Conservation (phyloP, 2,888 invertebrate species). For the Teleiodes luculella region DNA sequence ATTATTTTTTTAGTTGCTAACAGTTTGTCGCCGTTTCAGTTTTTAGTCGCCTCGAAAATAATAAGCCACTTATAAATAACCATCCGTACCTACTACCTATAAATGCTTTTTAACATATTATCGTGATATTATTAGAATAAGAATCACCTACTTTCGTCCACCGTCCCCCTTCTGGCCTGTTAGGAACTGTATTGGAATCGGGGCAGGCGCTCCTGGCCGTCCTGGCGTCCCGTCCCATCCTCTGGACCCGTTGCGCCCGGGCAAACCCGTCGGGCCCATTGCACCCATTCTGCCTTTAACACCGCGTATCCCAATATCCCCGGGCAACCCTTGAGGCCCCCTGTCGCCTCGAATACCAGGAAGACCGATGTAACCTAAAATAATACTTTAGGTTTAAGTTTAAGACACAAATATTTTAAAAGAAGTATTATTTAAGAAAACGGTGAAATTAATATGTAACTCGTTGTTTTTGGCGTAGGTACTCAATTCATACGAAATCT, state of each 20-base stretch:
- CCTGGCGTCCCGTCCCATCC: conserved; percentile 78
- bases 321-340: conserved; percentile 51
- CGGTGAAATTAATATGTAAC: neutral
- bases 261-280: conserved; percentile 65
- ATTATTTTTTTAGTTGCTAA: no score
- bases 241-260: conserved; percentile 65
- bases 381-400: neutral
- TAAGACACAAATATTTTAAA: neutral
- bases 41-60: no score
- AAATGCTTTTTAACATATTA: no score
- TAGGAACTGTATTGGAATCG: conserved; percentile 49
- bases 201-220: conserved; percentile 64
- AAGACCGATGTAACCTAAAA: conserved; percentile 64
- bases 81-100: no score
- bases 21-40: no score
- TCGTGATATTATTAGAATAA: no score
- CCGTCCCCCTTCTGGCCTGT: conserved; percentile 72
- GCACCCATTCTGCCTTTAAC: conserved; percentile 61
- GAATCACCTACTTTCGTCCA: conserved; percentile 50
- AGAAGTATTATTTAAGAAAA: neutral
- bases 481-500: no score
- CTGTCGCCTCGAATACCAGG: conserved; percentile 59
- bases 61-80: no score
- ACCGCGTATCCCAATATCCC: conserved; percentile 51
- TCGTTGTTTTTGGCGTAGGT: no score